A percentile compares a stretch with the other conserved stretches of the same genome.
Conservation (phyloP, 2,797 vertebrate species). For the Orientallactaga sibirica region DNA sequence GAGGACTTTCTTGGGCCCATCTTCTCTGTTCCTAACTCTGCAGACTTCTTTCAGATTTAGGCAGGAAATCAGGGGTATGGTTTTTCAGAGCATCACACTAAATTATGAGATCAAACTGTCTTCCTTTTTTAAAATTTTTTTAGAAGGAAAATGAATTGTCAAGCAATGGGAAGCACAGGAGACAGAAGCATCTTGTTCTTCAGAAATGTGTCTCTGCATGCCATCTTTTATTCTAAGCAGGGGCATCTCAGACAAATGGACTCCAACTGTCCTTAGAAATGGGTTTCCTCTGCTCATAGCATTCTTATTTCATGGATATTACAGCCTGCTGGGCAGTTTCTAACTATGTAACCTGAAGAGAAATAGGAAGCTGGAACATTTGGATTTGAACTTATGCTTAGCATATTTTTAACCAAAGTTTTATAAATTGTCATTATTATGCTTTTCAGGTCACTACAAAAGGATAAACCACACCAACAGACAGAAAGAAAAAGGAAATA, state of each 20-base stretch:
- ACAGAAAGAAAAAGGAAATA: not conserved
- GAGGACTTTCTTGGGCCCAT: rapidly evolving
- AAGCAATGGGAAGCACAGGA: conserved; percentile 32
- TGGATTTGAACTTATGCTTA: conserved; percentile 4
- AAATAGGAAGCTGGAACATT: not conserved
- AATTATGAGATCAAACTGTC: conserved; percentile 10
- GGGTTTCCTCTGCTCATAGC: conserved; percentile 52
- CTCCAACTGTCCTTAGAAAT: conserved; percentile 67
- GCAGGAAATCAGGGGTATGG: not conserved
- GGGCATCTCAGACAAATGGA: not conserved
- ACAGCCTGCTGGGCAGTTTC: conserved; percentile 44
- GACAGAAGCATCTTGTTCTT: conserved; percentile 16
- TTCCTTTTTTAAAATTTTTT: not conserved
- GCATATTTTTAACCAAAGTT: conserved; percentile 51
- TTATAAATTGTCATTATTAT: conserved; percentile 64
- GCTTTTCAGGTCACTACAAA: conserved; percentile 48
- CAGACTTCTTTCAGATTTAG: not conserved
- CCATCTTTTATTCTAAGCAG: conserved; percentile 49
- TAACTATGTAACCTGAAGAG: not conserved
- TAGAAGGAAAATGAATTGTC: conserved; percentile 53
- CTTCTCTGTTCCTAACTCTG: not conserved
- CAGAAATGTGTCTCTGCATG: not conserved
- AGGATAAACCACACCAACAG: conserved; percentile 59
- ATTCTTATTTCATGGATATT: conserved; percentile 73
- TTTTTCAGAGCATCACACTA: not conserved